Conservation (phyloP, 2,113 vertebrate genomes). For the Phylloscopus trochiloides region DNA sequence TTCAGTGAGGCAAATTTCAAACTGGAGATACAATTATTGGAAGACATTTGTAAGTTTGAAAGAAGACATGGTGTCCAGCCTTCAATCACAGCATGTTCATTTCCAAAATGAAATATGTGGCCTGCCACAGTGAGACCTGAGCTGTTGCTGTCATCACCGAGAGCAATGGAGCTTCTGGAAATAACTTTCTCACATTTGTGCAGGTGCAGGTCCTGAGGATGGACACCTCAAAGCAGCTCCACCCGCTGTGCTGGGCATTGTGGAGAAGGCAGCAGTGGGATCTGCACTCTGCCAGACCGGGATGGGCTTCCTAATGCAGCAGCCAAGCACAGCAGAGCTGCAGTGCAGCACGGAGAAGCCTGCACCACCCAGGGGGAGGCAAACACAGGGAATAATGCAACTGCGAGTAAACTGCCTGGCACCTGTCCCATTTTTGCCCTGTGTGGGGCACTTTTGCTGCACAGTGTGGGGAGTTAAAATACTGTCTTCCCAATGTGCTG, state of each 20-base stretch:
- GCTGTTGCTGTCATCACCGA: rapidly evolving
- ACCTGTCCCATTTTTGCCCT: background rate
- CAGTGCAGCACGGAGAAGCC: background rate
- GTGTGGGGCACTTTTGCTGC: background rate
- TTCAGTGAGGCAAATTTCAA: background rate
- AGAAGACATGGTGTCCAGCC: background rate
- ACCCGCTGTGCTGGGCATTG: rapidly evolving
- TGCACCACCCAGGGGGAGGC: background rate
- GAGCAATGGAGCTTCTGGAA: background rate
- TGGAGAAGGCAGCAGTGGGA: background rate
- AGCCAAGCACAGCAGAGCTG: background rate
- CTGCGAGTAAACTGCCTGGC: rapidly evolving
- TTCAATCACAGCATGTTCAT: background rate
- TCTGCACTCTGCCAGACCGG: background rate
- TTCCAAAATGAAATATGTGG: background rate
- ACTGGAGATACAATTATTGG: background rate
- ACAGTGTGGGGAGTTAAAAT: background rate
- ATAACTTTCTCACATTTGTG: background rate
- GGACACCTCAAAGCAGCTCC: background rate
- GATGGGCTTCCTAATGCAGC: background rate
- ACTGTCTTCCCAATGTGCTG: background rate
- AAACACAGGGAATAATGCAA: background rate
- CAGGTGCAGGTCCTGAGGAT: background rate
- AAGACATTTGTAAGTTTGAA: background rate
- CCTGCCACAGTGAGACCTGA: background rate